Evolutionary conservation across 2,113 vertebrate species (phyloP).

Genomic region (Chloropsis cyanopogon): DNA sequence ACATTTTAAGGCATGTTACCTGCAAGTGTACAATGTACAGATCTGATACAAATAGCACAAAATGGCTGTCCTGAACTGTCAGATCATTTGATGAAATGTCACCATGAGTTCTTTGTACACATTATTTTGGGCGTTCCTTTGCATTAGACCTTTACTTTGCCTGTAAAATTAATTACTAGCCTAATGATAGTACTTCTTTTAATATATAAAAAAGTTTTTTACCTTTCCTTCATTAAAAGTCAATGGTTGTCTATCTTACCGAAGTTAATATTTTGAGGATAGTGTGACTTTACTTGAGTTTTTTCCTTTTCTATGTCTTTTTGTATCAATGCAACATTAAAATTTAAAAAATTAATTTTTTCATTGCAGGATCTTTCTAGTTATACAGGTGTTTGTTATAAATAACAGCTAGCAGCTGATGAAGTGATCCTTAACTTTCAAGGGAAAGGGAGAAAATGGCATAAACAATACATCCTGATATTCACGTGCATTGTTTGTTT

Average conservation of each 20-base stretch:
- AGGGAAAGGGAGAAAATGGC: neutral
- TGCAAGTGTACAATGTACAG: neutral
- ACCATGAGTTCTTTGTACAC: neutral
- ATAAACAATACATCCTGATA: neutral
- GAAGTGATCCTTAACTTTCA: neutral
- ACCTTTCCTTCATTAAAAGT: neutral
- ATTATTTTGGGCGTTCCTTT: neutral
- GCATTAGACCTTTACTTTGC: neutral
- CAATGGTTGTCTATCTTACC: neutral
- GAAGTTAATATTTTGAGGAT: neutral
- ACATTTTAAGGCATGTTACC: neutral
- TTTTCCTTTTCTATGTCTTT: neutral
- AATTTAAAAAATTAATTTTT: neutral
- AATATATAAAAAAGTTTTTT: neutral
- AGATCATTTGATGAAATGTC: neutral
- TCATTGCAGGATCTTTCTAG: conserved; percentile 20
- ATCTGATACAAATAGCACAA: neutral
- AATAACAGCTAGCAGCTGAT: conserved; percentile 11
- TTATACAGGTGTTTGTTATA: neutral
- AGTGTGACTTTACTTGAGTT: neutral
- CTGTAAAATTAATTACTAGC: neutral
- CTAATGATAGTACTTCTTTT: neutral
- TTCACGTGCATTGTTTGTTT: neutral
- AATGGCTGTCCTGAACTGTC: neutral
- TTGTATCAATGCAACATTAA: neutral